A percentile compares a stretch with the other conserved stretches of the same genome.
Conservation (phyloP, 2,113 vertebrate species). For the Thamnaconus septentrionalis region DNA sequence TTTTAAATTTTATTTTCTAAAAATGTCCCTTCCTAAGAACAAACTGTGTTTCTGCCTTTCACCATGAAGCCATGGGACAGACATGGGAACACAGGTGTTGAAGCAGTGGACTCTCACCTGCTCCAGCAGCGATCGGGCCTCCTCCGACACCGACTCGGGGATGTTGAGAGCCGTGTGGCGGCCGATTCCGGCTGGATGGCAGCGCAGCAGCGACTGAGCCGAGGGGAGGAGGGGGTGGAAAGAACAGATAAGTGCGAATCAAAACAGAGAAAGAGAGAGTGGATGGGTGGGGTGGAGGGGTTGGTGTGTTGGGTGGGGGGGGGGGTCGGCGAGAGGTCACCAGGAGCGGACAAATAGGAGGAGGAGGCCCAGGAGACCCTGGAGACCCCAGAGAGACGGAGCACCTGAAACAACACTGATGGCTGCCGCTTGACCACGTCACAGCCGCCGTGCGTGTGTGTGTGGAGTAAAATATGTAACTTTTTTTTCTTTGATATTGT, state of each 20-base stretch:
- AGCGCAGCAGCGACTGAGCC: conserved; percentile 81
- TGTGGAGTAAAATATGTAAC: not conserved
- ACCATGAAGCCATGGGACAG: too few relatives aligned
- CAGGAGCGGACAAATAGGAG: conserved; percentile 56
- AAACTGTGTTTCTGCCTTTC: too few relatives aligned
- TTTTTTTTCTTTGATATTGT: not conserved
- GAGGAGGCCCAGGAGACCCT: conserved; percentile 38
- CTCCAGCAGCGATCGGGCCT: conserved; percentile 90
- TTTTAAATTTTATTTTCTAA: too few relatives aligned
- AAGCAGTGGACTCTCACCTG: conserved; percentile 77
- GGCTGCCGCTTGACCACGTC: conserved; percentile 37
- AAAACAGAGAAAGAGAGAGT: conserved; percentile 41
- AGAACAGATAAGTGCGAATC: conserved; percentile 48
- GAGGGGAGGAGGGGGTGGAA: conserved; percentile 42
- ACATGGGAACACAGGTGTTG: conserved; percentile 8
- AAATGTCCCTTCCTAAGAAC: too few relatives aligned
- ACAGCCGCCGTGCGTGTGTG: conserved; percentile 35
- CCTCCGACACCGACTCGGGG: conserved; percentile 90
- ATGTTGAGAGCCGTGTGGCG: conserved; percentile 91
- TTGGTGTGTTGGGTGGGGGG: conserved; percentile 22
- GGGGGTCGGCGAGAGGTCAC: conserved; percentile 32
- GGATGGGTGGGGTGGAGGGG: conserved; percentile 17
- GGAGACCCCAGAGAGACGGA: conserved; percentile 9
- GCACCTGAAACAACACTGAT: conserved; percentile 74
- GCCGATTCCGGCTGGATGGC: conserved; percentile 93